Evolutionary conservation across 2,888 invertebrate genomes (phyloP).

Genomic region (Sarcophaga subvicina): DNA sequence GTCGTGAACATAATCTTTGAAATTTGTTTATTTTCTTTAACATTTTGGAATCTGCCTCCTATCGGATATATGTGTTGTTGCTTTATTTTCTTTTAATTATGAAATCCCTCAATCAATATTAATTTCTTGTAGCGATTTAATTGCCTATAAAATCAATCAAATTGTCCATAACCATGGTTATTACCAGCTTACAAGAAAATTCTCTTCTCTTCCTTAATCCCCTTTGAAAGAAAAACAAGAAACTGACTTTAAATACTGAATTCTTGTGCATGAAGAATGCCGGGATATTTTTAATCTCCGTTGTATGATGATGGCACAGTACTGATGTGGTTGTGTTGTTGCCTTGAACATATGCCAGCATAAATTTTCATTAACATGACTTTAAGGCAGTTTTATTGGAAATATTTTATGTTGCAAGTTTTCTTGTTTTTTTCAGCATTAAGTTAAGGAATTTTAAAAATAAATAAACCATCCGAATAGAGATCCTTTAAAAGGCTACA

Average conservation of each 20-base stretch:
- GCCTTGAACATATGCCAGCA: constrained; percentile 4
- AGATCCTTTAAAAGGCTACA: too few relatives aligned
- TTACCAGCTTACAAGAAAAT: background rate
- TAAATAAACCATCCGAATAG: background rate
- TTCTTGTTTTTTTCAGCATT: background rate
- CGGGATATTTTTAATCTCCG: background rate
- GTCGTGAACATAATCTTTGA: too few relatives aligned
- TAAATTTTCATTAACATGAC: constrained; percentile 60
- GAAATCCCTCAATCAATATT: background rate
- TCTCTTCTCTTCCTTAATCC: background rate
- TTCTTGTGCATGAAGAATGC: background rate
- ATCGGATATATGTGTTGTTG: background rate
- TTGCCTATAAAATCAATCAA: constrained; percentile 56
- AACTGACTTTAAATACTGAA: background rate
- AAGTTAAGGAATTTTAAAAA: background rate
- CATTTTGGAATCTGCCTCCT: background rate
- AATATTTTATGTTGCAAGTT: constrained; percentile 13
- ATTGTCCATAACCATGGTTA: constrained; percentile 44
- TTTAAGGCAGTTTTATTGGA: constrained; percentile 47
- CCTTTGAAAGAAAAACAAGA: too few relatives aligned
- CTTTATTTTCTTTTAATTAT: constrained; percentile 10
- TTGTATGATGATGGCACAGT: background rate
- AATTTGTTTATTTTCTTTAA: too few relatives aligned
- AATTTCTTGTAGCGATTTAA: constrained; percentile 8
- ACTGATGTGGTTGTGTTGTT: background rate